Conservation (phyloP, 2,888 invertebrate genomes). For the Scaptomyza cyrtandrae region DNA sequence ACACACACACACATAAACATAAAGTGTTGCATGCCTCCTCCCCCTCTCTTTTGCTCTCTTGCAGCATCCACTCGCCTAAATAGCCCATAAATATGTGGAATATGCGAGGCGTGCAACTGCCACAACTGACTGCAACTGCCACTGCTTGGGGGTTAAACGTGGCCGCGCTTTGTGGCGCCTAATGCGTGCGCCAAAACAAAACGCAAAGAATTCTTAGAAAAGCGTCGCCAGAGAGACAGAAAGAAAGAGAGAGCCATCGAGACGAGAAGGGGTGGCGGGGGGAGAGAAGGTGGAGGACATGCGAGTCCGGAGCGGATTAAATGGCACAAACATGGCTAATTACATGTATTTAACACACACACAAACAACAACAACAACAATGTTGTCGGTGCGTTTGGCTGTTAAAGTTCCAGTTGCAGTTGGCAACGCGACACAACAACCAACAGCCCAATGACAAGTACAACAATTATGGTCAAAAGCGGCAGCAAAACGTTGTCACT, state of each 20-base stretch:
- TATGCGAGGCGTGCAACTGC: slow-evolving; percentile 57
- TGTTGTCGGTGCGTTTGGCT: slow-evolving; percentile 58
- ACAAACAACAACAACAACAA: slow-evolving; percentile 33
- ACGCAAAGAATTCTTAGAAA: slow-evolving; percentile 78
- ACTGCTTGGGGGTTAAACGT: slow-evolving; percentile 76
- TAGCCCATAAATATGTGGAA: slow-evolving; percentile 79
- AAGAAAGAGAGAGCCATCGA: slow-evolving; percentile 6
- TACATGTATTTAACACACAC: slow-evolving; percentile 78
- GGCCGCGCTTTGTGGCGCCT: slow-evolving; percentile 73
- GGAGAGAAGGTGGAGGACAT: slow-evolving; percentile 24
- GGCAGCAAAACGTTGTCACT: slow-evolving; percentile 60
- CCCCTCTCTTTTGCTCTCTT: not conserved
- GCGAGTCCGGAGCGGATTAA: slow-evolving; percentile 70
- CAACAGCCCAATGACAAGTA: slow-evolving; percentile 62
- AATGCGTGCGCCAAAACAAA: slow-evolving; percentile 79
- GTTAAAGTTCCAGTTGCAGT: slow-evolving; percentile 52
- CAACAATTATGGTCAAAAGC: slow-evolving; percentile 76
- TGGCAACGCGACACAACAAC: slow-evolving; percentile 66
- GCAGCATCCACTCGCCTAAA: slow-evolving; percentile 70
- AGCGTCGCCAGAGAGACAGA: slow-evolving; percentile 58
- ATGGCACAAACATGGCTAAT: slow-evolving; percentile 81
- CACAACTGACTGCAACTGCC: slow-evolving; percentile 14
- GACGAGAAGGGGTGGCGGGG: not conserved
- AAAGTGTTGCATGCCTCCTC: slow-evolving; percentile 15
- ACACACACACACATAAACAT: not conserved